Evolutionary conservation across 2,797 vertebrate genomes (phyloP), one percentile per base, ranked within the genome.

Genomic region (Meda fulgida): DNA sequence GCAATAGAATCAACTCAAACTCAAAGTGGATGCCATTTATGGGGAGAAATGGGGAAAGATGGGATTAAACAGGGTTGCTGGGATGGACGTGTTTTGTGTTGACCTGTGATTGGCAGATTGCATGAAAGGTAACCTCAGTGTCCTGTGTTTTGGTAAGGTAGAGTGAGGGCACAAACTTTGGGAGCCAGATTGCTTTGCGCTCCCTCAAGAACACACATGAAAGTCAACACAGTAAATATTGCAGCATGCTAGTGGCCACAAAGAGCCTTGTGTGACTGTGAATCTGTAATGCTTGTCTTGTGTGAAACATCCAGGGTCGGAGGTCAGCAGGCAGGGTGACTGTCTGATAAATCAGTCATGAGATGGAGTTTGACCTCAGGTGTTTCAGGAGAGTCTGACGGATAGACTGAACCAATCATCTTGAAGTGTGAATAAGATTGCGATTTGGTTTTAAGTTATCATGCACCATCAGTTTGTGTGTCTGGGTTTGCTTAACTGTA

Each of bases 361-460:
- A 70, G 58, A 40, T 78, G 43, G 23, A 43, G 48, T 48, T 6
- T 72, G 38, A 40, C 65, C 40, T 77, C 18, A 70, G 53, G 34
- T 48, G 19, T 66, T 79, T 79, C 26, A 60, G 40, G 8, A 2
- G 36, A 31, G 29, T 18, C 48, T 55, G 67, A 38, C 4, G 7
- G 7, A 36, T 16, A 14, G 18, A 40, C 16, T 1, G n/a, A 79
- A 46, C 75, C 69, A 29, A 79, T 85, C 11, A 19, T 48, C 40
- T 34, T 46, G 23, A 82, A 46, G 53, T 76, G 86, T 26, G 11
- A 55, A 69, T 66, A 80, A 79, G 67, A 85, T 26, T 87, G 79
- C 51, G 58, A 80, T 80, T 85, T 14, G 34, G 26, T 43, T 51
- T 16, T 29, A 29, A 29, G 29, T 65, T 29, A 29, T 31, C 60